A percentile compares a stretch with the other conserved stretches of the same genome.
Conservation (phyloP, 2,888 invertebrate genomes). For the Drosophila fulvimacula region DNA sequence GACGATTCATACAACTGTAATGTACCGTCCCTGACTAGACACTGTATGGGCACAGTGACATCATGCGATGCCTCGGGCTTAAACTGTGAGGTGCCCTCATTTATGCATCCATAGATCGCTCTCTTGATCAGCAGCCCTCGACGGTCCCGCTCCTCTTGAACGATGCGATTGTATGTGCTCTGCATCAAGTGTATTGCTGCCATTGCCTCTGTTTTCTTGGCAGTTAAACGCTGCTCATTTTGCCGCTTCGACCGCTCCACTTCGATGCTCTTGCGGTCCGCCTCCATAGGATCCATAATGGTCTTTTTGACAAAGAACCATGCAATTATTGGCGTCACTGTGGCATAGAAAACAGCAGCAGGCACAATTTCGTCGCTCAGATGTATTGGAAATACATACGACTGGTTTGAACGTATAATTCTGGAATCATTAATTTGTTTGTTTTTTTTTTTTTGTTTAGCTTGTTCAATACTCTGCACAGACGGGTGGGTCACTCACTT, state of each 20-base stretch:
- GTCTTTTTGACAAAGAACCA: conserved; percentile 93
- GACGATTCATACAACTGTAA: conserved; percentile 93
- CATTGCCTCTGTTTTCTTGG: conserved; percentile 93
- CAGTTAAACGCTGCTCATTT: conserved; percentile 89
- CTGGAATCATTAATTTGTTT: conserved; percentile 85
- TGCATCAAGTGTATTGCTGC: conserved; percentile 96
- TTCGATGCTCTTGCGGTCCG: conserved; percentile 91
- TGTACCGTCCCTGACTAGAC: conserved; percentile 96
- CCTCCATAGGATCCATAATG: conserved; percentile 93
- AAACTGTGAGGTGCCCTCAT: conserved; percentile 75
- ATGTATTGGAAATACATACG: conserved; percentile 94
- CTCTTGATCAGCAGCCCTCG: conserved; percentile 94
- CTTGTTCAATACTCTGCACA: neutral
- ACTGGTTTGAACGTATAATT: conserved; percentile 93
- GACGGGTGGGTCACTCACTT: conserved; percentile 86
- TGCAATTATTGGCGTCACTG: conserved; percentile 92
- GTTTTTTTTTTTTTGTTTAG: no score
- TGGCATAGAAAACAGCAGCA: conserved; percentile 96
- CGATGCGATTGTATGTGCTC: conserved; percentile 93
- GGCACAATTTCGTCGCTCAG: conserved; percentile 95
- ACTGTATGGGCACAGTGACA: conserved; percentile 97
- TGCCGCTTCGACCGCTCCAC: conserved; percentile 93
- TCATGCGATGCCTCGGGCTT: conserved; percentile 88
- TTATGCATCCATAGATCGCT: conserved; percentile 92
- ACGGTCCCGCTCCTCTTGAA: conserved; percentile 91